Evolutionary conservation across 2,113 vertebrate genomes (phyloP).

Genomic region (Pseudolaguvia tuberculata): DNA sequence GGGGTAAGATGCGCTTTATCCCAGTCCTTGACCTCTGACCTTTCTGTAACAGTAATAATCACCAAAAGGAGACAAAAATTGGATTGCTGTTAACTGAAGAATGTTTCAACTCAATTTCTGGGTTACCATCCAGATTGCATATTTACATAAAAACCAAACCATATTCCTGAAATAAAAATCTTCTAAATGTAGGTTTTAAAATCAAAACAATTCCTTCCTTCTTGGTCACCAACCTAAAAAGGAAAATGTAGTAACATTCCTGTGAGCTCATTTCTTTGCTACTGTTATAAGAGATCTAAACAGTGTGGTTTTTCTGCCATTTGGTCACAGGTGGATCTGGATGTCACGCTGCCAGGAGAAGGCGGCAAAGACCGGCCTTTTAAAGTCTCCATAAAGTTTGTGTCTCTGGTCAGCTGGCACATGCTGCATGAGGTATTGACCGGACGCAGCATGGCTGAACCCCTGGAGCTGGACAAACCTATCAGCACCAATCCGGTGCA

Average conservation of each 20-base stretch:
- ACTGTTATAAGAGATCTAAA: too few relatives aligned
- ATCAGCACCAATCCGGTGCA: conserved; percentile 99
- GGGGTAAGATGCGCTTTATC: conserved; percentile 58
- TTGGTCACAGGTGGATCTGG: conserved; percentile 87
- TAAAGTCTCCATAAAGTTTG: conserved; percentile 96
- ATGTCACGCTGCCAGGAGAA: conserved; percentile 97
- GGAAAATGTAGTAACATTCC: too few relatives aligned
- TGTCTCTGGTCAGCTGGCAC: conserved; percentile 98
- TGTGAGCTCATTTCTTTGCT: too few relatives aligned
- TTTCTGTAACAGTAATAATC: too few relatives aligned
- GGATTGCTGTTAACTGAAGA: too few relatives aligned
- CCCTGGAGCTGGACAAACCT: conserved; percentile 97
- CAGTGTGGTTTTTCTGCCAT: not conserved
- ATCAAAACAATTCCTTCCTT: not conserved
- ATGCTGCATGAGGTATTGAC: conserved; percentile 97
- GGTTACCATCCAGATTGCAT: too few relatives aligned
- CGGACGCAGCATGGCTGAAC: conserved; percentile 91
- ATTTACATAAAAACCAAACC: too few relatives aligned
- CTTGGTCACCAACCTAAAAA: not conserved
- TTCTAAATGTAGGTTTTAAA: too few relatives aligned
- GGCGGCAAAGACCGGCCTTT: conserved; percentile 98
- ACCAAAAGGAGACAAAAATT: too few relatives aligned
- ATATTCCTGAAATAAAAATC: too few relatives aligned
- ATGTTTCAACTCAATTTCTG: too few relatives aligned
- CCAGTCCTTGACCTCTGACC: too few relatives aligned